Evolutionary conservation across 1,140 invertebrate species (phyloP).

Genomic region (Phymastichus coffea): DNA sequence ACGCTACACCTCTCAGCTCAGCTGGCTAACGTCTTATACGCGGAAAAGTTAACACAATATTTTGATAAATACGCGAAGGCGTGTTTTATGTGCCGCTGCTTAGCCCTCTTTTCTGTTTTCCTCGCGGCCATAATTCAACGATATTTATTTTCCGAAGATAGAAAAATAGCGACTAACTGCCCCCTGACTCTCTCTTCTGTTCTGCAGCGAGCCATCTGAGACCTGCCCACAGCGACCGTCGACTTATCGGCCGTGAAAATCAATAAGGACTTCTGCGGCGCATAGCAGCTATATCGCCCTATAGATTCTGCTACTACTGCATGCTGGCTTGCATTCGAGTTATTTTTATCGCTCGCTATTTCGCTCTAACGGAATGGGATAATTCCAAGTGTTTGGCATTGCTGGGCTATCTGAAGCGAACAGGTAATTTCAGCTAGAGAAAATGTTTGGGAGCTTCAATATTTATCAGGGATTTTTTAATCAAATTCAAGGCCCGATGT

Average conservation of each 20-base stretch:
- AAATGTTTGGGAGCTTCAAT: too few relatives aligned
- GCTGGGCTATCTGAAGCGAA: too few relatives aligned
- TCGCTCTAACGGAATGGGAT: too few relatives aligned
- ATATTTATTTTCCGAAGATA: constrained; percentile 50
- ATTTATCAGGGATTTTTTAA: too few relatives aligned
- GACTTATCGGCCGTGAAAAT: constrained; percentile 39
- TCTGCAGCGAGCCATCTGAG: constrained; percentile 36
- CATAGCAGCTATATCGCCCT: too few relatives aligned
- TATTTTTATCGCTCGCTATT: too few relatives aligned
- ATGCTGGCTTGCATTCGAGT: background rate
- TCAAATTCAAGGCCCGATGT: too few relatives aligned
- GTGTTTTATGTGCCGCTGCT: constrained; percentile 42
- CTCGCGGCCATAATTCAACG: constrained; percentile 44
- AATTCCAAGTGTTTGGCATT: too few relatives aligned
- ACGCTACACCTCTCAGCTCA: too few relatives aligned
- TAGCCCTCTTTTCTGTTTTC: constrained; percentile 23
- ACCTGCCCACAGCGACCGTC: too few relatives aligned
- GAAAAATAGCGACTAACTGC: constrained; percentile 46
- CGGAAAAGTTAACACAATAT: constrained; percentile 50
- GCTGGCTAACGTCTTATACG: background rate
- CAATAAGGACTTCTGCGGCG: constrained; percentile 34
- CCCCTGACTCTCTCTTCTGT: background rate
- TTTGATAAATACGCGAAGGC: constrained; percentile 55
- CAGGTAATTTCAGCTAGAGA: too few relatives aligned
- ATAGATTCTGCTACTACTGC: background rate